Evolutionary conservation across 1,140 invertebrate genomes (phyloP).

Genomic region (Dinoponera quadriceps): DNA sequence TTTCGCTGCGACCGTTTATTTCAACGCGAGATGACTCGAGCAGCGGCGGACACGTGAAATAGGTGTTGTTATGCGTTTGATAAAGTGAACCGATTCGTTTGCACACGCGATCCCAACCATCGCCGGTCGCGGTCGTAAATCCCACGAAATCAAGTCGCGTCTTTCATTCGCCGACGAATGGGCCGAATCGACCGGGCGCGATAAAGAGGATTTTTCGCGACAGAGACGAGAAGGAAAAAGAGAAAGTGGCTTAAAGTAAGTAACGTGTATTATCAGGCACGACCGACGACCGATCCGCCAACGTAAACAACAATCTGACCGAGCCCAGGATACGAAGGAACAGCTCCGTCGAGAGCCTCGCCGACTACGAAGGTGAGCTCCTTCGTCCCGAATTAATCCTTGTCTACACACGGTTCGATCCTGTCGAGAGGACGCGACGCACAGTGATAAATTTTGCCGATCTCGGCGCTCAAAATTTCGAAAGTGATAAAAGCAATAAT

Average conservation of each 20-base stretch:
- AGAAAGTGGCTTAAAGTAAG: slow-evolving; percentile 20
- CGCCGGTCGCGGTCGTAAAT: no score
- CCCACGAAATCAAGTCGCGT: neutral
- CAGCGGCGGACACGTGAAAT: neutral
- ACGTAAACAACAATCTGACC: slow-evolving; percentile 82
- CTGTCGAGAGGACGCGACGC: neutral
- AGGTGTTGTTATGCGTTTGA: neutral
- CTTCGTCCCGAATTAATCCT: neutral
- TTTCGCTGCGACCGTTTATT: neutral
- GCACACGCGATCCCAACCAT: neutral
- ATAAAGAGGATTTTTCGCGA: slow-evolving; percentile 6
- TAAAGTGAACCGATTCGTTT: neutral
- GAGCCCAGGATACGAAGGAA: slow-evolving; percentile 76
- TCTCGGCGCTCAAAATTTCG: no score
- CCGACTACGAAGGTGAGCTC: slow-evolving; percentile 83
- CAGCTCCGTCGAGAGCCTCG: slow-evolving; percentile 83
- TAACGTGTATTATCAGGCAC: slow-evolving; percentile 50
- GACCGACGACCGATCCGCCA: slow-evolving; percentile 61
- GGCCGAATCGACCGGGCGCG: neutral
- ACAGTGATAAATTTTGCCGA: no score
- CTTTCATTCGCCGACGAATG: neutral
- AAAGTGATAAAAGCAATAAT: no score
- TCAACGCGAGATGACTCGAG: neutral
- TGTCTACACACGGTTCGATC: neutral
- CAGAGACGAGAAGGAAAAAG: neutral